These are phyloP conservation scores for Mirounga angustirostris DNA, from an alignment of 2,113 vertebrate genomes.

Conservation along the genomic window DNA sequence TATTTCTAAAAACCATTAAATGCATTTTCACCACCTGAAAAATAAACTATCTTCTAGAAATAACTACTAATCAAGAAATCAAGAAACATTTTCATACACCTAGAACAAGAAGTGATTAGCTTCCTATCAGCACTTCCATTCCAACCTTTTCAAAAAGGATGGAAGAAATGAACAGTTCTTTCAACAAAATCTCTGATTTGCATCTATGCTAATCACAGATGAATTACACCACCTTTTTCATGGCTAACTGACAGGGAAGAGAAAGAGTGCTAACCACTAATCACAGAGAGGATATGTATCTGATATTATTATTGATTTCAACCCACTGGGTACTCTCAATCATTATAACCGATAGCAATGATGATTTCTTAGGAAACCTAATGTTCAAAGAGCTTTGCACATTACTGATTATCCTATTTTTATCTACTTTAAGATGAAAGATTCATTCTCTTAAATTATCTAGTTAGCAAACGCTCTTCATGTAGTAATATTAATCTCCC, in stretches of 20 bases:
- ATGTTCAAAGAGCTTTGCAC: conserved; percentile 41
- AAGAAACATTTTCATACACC: conserved; percentile 26
- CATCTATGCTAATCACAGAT: background rate
- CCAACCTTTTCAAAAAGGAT: conserved; percentile 3
- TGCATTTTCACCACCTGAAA: conserved; percentile 19
- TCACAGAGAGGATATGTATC: background rate
- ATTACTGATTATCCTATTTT: background rate
- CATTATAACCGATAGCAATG: background rate
- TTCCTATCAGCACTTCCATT: background rate
- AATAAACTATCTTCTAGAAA: conserved; percentile 5
- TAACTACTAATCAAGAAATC: background rate
- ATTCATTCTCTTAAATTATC: background rate
- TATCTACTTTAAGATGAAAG: conserved; percentile 59
- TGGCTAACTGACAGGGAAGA: background rate
- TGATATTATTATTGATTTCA: background rate
- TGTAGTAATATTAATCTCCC: conserved; percentile 8
- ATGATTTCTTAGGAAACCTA: conserved; percentile 22
- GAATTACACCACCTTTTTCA: background rate
- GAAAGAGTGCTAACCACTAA: conserved; percentile 1
- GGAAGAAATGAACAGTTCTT: conserved; percentile 22
- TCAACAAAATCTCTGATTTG: background rate
- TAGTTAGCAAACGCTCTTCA: conserved; percentile 10
- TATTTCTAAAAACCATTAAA: conserved; percentile 16
- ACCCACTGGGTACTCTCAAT: background rate
- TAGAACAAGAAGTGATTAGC: background rate